phyloP scores from a whole-genome alignment of 2,888 invertebrate species.

The Sphaeridia pumilis region DNA sequence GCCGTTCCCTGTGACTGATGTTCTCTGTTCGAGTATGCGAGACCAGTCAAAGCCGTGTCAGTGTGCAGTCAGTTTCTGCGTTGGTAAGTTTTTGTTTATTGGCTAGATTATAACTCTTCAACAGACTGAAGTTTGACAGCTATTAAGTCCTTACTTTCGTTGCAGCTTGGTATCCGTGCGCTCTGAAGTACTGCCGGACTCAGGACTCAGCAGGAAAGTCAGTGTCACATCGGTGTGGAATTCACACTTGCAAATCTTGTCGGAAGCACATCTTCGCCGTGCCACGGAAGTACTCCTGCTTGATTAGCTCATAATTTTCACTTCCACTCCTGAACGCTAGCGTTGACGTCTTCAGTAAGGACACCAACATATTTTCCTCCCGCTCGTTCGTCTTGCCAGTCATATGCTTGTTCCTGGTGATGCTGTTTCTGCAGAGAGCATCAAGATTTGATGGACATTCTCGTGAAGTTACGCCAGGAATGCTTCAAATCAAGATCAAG shows the following conservation, averaged over 20 bases:
- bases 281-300: conserved; percentile 10
- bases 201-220: conserved; percentile 46
- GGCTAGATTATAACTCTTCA: not conserved
- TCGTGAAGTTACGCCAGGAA: no score
- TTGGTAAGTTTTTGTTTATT: conserved; percentile 8
- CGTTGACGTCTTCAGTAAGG: no score
- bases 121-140: not conserved
- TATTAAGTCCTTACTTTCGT: not conserved
- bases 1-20: conserved; percentile 11
- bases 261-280: conserved; percentile 78
- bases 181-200: conserved; percentile 84
- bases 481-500: no score
- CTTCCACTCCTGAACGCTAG: no score
- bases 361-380: no score
- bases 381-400: no score
- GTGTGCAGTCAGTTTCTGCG: conserved; percentile 17
- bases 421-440: no score
- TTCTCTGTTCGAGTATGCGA: conserved; percentile 4
- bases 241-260: conserved; percentile 87
- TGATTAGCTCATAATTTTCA: no score
- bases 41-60: conserved; percentile 14
- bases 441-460: no score
- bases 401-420: no score
- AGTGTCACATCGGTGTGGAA: conserved; percentile 76
- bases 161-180: conserved; percentile 90